Conservation (phyloP, 2,888 invertebrate genomes). For the Eristalis tenax region DNA sequence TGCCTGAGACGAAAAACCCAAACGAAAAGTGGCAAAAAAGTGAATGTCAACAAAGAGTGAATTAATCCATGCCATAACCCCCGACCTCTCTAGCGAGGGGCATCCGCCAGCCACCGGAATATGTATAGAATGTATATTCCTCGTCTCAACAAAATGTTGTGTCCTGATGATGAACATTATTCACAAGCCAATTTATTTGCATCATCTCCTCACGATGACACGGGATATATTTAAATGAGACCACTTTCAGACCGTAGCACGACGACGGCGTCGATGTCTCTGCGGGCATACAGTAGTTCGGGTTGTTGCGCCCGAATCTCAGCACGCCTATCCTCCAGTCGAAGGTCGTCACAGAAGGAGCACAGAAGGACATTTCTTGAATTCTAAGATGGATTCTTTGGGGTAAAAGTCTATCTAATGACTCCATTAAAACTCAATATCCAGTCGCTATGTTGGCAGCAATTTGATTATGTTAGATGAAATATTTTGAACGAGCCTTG, state of each 20-base stretch:
- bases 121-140: background rate
- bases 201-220: constrained; percentile 49
- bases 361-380: constrained; percentile 9
- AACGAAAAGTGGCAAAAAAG: background rate
- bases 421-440: constrained; percentile 48
- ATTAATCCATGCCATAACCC: background rate
- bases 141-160: background rate
- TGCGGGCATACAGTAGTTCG: background rate
- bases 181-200: constrained; percentile 57
- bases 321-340: background rate
- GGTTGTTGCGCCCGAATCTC: constrained; percentile 17
- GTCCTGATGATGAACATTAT: constrained; percentile 28
- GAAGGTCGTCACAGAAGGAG: constrained; percentile 13
- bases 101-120: background rate
- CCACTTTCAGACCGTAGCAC: background rate
- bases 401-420: constrained; percentile 38
- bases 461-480: constrained; percentile 49
- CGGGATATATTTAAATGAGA: constrained; percentile 41
- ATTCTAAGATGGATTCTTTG: constrained; percentile 20
- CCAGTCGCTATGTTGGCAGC: constrained; percentile 16
- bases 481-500: constrained; percentile 29
- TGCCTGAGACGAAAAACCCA: background rate
- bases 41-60: constrained; percentile 27
- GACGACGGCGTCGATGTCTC: background rate
- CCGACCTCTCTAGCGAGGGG: background rate